Evolutionary conservation across 2,113 vertebrate species (phyloP).

Genomic region (Cyanoderma ruficeps): DNA sequence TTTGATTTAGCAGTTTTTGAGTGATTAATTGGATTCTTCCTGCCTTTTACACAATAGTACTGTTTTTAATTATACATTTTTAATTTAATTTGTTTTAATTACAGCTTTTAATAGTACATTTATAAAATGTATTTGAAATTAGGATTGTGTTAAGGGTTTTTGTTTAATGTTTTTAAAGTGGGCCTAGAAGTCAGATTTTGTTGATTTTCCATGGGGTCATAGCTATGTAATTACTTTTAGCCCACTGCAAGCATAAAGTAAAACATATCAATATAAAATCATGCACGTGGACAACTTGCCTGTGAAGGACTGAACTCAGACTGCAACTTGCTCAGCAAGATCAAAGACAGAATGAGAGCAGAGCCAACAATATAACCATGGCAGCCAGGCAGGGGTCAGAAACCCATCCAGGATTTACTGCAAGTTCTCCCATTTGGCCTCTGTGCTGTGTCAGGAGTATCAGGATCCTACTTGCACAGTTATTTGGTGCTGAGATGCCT

Average conservation of each 20-base stretch:
- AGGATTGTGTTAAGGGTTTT: neutral
- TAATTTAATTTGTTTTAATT: no score
- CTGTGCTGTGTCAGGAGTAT: neutral
- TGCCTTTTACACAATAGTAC: neutral
- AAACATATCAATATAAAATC: neutral
- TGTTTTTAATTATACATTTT: no score
- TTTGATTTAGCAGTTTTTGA: neutral
- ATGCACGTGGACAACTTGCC: fast-evolving
- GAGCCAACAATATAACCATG: neutral
- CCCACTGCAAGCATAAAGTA: neutral
- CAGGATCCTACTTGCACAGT: neutral
- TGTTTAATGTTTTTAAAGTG: neutral
- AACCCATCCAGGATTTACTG: neutral
- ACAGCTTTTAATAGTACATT: neutral
- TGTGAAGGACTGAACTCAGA: neutral
- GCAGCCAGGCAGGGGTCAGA: neutral
- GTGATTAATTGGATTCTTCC: neutral
- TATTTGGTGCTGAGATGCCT: neutral
- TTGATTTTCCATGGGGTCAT: neutral
- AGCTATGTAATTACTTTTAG: neutral
- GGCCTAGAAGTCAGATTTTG: neutral
- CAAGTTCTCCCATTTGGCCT: neutral
- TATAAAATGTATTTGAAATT: neutral
- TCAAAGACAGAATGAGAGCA: neutral
- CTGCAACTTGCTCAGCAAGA: neutral